These are phyloP conservation scores for Patagioenas fasciata DNA, from an alignment of 2,113 vertebrate species.

Conservation along the genomic window DNA sequence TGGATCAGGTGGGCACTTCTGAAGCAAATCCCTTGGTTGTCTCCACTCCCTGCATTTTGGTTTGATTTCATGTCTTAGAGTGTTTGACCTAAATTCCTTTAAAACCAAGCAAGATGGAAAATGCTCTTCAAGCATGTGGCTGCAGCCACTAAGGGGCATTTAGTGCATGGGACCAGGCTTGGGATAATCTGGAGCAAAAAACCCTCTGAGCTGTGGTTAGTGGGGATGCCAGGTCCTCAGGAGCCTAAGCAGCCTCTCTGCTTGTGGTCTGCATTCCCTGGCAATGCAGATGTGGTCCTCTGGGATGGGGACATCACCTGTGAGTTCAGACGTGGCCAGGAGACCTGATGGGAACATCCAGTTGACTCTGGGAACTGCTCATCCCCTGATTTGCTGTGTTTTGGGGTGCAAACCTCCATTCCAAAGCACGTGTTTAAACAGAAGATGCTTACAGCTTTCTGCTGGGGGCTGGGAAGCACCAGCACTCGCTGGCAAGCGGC, in stretches of 20 bases:
- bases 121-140: neutral
- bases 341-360: neutral
- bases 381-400: neutral
- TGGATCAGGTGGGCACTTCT: neutral
- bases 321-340: neutral
- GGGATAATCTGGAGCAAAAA: neutral
- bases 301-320: neutral
- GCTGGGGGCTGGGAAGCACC: neutral
- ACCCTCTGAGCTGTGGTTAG: neutral
- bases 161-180: neutral
- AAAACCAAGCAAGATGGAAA: neutral
- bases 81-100: neutral
- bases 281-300: fast-evolving
- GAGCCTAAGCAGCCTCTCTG: neutral
- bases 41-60: neutral
- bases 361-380: neutral
- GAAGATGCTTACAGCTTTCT: neutral
- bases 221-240: neutral
- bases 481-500: neutral
- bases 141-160: neutral
- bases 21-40: neutral
- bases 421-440: neutral
- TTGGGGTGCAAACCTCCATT: neutral
- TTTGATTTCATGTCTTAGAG: neutral
- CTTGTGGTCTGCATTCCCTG: neutral